Conservation (phyloP, 2,113 vertebrate genomes). For the Cygnus atratus region DNA sequence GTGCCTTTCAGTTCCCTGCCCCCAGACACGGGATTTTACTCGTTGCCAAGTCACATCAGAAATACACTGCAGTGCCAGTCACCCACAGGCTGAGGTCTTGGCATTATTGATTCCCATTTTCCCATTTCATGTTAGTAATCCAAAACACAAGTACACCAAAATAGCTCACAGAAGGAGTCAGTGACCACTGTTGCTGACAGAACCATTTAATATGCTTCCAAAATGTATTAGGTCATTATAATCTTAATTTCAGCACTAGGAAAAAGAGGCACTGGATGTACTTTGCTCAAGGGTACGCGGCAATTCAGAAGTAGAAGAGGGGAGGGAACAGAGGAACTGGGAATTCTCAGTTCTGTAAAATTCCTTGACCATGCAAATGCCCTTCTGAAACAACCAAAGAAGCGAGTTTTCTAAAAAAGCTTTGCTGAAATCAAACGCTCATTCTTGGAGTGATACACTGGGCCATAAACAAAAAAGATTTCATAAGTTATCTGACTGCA, state of each 20-base stretch:
- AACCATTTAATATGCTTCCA: constrained; percentile 13
- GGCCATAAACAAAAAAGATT: not conserved
- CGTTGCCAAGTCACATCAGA: constrained; percentile 24
- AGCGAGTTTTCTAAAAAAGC: too few relatives aligned
- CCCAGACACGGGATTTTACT: not conserved
- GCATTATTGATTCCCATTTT: not conserved
- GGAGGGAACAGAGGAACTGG: not conserved
- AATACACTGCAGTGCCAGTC: not conserved
- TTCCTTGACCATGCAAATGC: not conserved
- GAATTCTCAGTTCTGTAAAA: not conserved
- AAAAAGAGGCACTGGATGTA: constrained; percentile 6
- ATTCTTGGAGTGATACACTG: not conserved
- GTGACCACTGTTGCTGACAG: not conserved
- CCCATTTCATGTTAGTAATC: not conserved
- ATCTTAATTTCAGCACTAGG: not conserved
- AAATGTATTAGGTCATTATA: not conserved
- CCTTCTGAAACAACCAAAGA: not conserved
- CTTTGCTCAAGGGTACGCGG: not conserved
- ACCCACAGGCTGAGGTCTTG: not conserved
- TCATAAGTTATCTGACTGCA: not conserved
- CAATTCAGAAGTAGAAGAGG: not conserved
- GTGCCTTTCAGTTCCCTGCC: constrained; percentile 22
- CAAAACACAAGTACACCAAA: constrained; percentile 20
- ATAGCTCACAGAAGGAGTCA: not conserved
- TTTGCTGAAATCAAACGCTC: not conserved